phyloP scores from a whole-genome alignment of 2,888 invertebrate species.

The Catocala nupta region DNA sequence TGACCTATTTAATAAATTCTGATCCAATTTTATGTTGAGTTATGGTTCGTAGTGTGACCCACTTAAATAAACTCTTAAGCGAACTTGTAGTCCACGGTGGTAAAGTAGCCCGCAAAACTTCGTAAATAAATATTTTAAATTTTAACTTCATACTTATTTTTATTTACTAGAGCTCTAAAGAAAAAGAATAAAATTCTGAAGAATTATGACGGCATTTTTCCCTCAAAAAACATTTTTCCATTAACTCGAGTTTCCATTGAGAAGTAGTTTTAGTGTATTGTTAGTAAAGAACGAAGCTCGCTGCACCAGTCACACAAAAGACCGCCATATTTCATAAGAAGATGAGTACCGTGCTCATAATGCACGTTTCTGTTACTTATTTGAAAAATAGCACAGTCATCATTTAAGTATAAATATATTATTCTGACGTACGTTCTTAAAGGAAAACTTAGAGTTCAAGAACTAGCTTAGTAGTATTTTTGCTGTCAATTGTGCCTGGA shows the following conservation, averaged over 20 bases:
- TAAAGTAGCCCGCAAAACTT: too few species aligned
- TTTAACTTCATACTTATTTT: too few species aligned
- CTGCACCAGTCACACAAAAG: slow-evolving; percentile 45
- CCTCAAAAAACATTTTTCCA: slow-evolving; percentile 20
- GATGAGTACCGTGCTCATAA: slow-evolving; percentile 50
- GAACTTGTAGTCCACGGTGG: too few species aligned
- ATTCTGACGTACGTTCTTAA: neutral
- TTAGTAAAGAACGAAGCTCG: slow-evolving; percentile 25
- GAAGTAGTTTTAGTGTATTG: slow-evolving; percentile 29
- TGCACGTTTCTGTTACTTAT: slow-evolving; percentile 50
- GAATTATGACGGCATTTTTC: slow-evolving; percentile 2
- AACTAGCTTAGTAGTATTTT: neutral
- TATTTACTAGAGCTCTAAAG: neutral
- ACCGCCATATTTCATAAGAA: slow-evolving; percentile 46
- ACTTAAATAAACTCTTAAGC: too few species aligned
- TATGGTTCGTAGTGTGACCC: too few species aligned
- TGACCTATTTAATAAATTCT: too few species aligned
- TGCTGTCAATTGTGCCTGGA: too few species aligned
- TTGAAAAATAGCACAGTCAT: slow-evolving; percentile 42
- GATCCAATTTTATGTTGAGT: too few species aligned
- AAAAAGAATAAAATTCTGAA: neutral
- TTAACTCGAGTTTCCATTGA: slow-evolving; percentile 21
- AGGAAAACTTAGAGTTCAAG: neutral
- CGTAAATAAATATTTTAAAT: too few species aligned
- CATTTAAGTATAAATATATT: slow-evolving; percentile 36